Base-by-base conservation (phyloP, 2,888 invertebrate genomes). In the Heliconius ethilla region DNA sequence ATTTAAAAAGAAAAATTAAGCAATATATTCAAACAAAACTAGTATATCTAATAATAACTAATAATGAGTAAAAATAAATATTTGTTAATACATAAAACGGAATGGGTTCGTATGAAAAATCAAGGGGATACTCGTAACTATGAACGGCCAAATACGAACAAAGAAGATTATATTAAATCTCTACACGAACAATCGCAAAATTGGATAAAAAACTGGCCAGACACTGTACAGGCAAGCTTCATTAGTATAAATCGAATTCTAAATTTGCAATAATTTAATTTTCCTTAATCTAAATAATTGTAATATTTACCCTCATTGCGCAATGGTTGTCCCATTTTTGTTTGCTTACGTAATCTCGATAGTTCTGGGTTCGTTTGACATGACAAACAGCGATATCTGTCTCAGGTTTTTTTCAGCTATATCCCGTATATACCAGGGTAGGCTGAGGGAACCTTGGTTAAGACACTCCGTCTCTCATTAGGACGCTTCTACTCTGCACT, bases 181-280 rank as follows among this genome's bases (percentile, higher is more conserved):
- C 81, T 91, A 79, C 86, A 82, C 37, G 86, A 90, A 72, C 83
- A 84, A 77, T 91, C 91, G 0, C 88, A 86, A 73, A 84, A 83
- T 72, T 89, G 88, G 89, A 87, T 87, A 10, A 86, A 85, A 74
- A 82, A 83, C 63, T 92, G 91, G 91, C 89, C 90, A 4, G 90
- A 90, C 77, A 86, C 89, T 55, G 80, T 85, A 3, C 83, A 87
- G 82, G 91, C 89, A 83, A 37, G 80, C 70, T 70, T 55, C 29
- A 72, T 72, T 72, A 33, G n/a, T 51, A 70, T 18, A 70, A 45
- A 25, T 10, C 51, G 27, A n/a, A 40, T 40, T 22, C 15, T 25
- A 40, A 37, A 40, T 4, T 22, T 13, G 10, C n/a, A 67, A 22
- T 18, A 6, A 67, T 37, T 67, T 10, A 22, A 67, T 37, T 33